These are phyloP conservation scores for Gila robusta DNA, from an alignment of 2,797 vertebrate species.

Conservation along the genomic window DNA sequence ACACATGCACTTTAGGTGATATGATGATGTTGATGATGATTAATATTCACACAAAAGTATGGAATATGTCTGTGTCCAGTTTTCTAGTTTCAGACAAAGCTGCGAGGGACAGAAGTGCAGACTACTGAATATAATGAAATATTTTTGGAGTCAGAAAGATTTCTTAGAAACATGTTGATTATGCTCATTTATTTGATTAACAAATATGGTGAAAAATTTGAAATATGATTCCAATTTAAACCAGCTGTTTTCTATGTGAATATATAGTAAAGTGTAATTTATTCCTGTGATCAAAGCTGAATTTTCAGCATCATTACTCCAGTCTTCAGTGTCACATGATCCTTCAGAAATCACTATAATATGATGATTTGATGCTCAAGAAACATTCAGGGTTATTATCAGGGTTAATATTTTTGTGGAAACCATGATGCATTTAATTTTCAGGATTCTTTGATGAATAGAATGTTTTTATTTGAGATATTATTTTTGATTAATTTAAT, in stretches of 20 bases:
- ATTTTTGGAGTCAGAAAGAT: no score
- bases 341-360: background rate
- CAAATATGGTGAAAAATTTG: background rate
- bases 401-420: no score
- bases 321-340: no score
- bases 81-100: background rate
- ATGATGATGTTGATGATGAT: background rate
- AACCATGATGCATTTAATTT: background rate
- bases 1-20: background rate
- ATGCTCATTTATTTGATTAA: background rate
- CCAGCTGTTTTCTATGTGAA: background rate
- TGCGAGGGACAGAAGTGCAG: background rate
- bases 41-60: background rate
- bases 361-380: background rate
- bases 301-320: background rate
- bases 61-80: background rate
- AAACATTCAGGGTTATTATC: background rate
- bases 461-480: background rate
- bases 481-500: background rate
- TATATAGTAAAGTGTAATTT: background rate
- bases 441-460: background rate
- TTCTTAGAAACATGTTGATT: background rate
- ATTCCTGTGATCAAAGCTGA: background rate
- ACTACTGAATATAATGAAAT: background rate
- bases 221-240: background rate